Evolutionary conservation across 2,797 vertebrate species (phyloP).

Genomic region (Pipistrellus pygmaeus): DNA sequence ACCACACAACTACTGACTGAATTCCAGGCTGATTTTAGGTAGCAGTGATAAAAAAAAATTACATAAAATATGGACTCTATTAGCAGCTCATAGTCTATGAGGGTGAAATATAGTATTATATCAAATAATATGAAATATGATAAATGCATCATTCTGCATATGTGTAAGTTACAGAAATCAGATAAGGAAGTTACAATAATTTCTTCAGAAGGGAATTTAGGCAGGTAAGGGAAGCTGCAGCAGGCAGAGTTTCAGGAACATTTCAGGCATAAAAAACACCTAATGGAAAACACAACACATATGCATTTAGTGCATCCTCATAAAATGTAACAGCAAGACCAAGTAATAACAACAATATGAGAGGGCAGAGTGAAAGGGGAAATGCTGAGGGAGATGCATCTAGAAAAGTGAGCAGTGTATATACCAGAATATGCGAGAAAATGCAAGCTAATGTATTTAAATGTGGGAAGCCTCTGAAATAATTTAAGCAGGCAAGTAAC

Average conservation of each 20-base stretch:
- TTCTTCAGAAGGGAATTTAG: background rate
- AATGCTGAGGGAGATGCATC: background rate
- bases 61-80: background rate
- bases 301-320: background rate
- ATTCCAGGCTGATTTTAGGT: conserved; percentile 25
- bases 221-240: background rate
- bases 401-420: background rate
- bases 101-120: background rate
- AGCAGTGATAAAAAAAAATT: background rate
- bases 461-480: background rate
- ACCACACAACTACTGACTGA: background rate
- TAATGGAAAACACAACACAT: background rate
- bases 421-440: background rate
- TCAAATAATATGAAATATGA: background rate
- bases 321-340: background rate
- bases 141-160: background rate
- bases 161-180: background rate
- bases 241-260: background rate
- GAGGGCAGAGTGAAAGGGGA: background rate
- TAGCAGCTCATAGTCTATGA: background rate
- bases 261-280: background rate
- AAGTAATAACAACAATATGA: background rate
- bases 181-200: background rate
- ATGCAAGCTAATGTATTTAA: background rate
- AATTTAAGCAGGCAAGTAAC: background rate